These are phyloP conservation scores for Spodoptera exigua DNA, from an alignment of 2,888 invertebrate species.

Conservation along the genomic window DNA sequence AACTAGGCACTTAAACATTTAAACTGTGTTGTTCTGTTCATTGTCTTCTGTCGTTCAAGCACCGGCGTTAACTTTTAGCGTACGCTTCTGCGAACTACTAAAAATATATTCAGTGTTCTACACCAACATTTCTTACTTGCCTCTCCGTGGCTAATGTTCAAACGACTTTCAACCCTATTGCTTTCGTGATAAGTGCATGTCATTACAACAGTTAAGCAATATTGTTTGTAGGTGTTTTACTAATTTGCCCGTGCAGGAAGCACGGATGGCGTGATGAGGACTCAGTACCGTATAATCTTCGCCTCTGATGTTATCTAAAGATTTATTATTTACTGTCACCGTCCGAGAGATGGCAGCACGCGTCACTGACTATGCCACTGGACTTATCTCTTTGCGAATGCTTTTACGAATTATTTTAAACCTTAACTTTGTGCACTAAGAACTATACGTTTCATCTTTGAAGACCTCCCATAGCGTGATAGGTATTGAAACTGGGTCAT, in stretches of 20 bases:
- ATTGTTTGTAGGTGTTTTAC: slow-evolving; percentile 79
- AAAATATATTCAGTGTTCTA: slow-evolving; percentile 81
- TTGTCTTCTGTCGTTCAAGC: slow-evolving; percentile 76
- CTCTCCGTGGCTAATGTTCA: slow-evolving; percentile 22
- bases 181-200: slow-evolving; percentile 55
- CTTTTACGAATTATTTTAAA: slow-evolving; percentile 59
- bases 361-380: slow-evolving; percentile 80
- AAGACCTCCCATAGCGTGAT: slow-evolving; percentile 73
- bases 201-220: slow-evolving; percentile 60
- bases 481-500: slow-evolving; percentile 53
- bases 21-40: slow-evolving; percentile 77
- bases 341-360: slow-evolving; percentile 87
- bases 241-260: slow-evolving; percentile 88
- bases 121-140: slow-evolving; percentile 57
- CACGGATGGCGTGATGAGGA: slow-evolving; percentile 86
- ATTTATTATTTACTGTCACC: slow-evolving; percentile 88
- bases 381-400: slow-evolving; percentile 71
- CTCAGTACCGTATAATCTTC: slow-evolving; percentile 87
- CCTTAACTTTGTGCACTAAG: slow-evolving; percentile 60
- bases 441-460: slow-evolving; percentile 46
- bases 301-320: slow-evolving; percentile 87
- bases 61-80: slow-evolving; percentile 78
- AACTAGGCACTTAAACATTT: slow-evolving; percentile 77
- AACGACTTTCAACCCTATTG: slow-evolving; percentile 65
- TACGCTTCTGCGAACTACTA: slow-evolving; percentile 84